phyloP scores from a whole-genome alignment of 2,113 vertebrate species.

The Cheirogaleus medius region DNA sequence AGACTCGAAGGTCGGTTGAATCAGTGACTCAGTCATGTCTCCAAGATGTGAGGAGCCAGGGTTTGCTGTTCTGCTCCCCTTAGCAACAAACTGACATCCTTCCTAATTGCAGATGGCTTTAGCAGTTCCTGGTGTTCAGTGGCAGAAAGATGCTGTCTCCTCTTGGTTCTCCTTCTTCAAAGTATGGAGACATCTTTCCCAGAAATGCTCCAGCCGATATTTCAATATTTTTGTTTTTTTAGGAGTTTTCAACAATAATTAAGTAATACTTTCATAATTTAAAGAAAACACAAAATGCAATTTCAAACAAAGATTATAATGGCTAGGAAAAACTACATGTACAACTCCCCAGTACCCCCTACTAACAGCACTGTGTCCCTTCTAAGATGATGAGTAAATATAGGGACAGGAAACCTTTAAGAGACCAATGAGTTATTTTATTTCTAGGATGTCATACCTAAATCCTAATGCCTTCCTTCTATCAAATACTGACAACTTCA shows the following conservation, averaged over 20 bases:
- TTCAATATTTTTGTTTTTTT: not conserved
- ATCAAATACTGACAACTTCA: not conserved
- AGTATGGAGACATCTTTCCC: not conserved
- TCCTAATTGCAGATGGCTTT: not conserved
- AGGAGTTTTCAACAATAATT: not conserved
- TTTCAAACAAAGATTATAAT: slow-evolving; percentile 26
- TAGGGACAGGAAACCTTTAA: not conserved
- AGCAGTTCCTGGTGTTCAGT: not conserved
- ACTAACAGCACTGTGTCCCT: not conserved
- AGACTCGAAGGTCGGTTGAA: not conserved
- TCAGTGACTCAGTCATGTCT: not conserved
- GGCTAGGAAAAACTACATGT: not conserved
- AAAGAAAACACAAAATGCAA: not conserved
- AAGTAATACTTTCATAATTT: slow-evolving; percentile 1
- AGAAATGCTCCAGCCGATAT: not conserved
- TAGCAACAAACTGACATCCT: not conserved
- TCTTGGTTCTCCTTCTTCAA: not conserved
- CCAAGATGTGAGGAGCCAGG: not conserved
- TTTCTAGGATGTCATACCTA: not conserved
- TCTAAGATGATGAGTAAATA: not conserved
- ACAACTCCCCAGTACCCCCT: not conserved
- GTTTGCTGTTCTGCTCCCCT: not conserved
- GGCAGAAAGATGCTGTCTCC: not conserved
- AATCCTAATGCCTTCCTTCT: not conserved
- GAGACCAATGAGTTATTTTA: not conserved